Base-by-base conservation (phyloP, 2,888 invertebrate genomes). In the Diloba caeruleocephala region DNA sequence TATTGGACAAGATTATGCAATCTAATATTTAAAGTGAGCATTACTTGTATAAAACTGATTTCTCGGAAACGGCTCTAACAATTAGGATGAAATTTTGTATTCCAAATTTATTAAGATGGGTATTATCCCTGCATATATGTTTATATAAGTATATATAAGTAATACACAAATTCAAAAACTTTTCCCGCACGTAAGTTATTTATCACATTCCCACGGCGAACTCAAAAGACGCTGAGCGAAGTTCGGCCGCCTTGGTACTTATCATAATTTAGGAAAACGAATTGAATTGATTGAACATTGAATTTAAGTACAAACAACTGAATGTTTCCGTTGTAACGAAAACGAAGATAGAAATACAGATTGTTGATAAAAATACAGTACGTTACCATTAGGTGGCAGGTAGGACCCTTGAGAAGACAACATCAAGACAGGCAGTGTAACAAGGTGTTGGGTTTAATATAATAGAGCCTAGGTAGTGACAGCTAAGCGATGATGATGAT, bases 251-350 rank as follows among this genome's bases (percentile, higher is more conserved):
- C 29, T 39, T 45, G 44, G 48, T 65, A 63, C 69, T 61, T 58
- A 72, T 61, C 53, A 58, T 74, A 49, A 56, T 63, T 73, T 58
- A 70, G 41, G 46, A 43, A 62, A 63, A 72, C 52, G 41, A 55
- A 62, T 58, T 55, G 29, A n/a, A n/a, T n/a, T n/a, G n/a, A n/a
- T n/a, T n/a, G 26, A 34, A 49, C 46, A 58, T 71, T 51, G 63
- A 3, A 38, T 49, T 39, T 43, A 43, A 59, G 39, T 38, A 51
- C 41, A 13, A 26, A 29, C 42, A 43, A 34, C 29, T 37, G 48
- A 57, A 44, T 52, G 44, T 62, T 62, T 62, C 58, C 50, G 52
- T 58, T 56, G n/a, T n/a, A n/a, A n/a, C n/a, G n/a, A n/a, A n/a
- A n/a, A n/a, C n/a, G n/a, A n/a, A n/a, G n/a, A n/a, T n/a, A n/a